Evolutionary conservation across 2,797 vertebrate species (phyloP).

Genomic region (Chloroceryle inda): DNA sequence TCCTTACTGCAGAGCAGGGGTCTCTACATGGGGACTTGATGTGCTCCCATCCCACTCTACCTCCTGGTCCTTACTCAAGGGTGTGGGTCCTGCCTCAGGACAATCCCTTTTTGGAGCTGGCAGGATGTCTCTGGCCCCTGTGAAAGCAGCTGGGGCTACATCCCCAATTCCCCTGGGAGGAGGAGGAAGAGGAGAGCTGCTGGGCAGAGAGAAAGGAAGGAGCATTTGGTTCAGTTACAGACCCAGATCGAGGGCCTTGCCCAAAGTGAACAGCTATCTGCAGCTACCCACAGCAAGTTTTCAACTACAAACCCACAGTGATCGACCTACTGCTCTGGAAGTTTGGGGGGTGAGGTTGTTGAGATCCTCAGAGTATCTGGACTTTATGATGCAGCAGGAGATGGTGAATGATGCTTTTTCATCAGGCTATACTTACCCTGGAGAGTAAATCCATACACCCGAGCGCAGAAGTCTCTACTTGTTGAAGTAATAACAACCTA

Average conservation of each 20-base stretch:
- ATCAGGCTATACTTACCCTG: neutral
- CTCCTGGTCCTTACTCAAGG: neutral
- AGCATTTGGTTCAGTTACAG: neutral
- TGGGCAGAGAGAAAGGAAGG: neutral
- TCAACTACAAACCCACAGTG: neutral
- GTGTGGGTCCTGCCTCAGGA: neutral
- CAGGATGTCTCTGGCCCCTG: neutral
- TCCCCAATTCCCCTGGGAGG: neutral
- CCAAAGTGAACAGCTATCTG: neutral
- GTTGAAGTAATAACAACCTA: neutral
- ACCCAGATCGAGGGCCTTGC: fast-evolving
- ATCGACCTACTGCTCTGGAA: neutral
- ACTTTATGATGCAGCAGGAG: neutral
- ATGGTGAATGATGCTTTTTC: neutral
- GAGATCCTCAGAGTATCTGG: neutral
- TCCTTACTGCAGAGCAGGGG: neutral
- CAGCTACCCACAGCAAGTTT: neutral
- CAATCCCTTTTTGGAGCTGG: neutral
- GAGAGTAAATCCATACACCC: neutral
- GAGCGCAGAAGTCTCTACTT: neutral
- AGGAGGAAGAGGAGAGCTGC: neutral
- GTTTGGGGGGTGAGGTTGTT: neutral
- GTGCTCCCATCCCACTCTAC: neutral
- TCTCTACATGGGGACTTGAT: neutral
- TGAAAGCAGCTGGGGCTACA: neutral